These are phyloP conservation scores for Aplochiton taeniatus DNA, from an alignment of 2,797 vertebrate genomes.

Conservation along the genomic window DNA sequence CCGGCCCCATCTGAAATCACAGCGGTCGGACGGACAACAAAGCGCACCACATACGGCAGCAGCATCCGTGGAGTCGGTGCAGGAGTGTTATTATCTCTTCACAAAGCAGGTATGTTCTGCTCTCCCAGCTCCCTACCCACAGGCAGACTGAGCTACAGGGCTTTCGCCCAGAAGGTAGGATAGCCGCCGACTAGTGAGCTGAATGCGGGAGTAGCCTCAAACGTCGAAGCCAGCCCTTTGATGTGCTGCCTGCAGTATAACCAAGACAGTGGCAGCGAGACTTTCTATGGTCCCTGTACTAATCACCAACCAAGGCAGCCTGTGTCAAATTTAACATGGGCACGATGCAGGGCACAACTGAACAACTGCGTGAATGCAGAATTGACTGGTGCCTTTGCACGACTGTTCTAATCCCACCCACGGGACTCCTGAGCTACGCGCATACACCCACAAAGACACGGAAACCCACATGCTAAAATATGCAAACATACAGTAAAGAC, in stretches of 20 bases:
- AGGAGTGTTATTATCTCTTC: not conserved
- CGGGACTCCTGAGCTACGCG: too few relatives aligned
- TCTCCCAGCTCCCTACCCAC: conserved; percentile 20
- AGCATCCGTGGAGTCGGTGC: too few relatives aligned
- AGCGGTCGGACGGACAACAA: conserved; percentile 11
- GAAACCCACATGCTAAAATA: not conserved
- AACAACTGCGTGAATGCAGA: too few relatives aligned
- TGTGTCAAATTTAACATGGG: too few relatives aligned
- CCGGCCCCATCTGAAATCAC: too few relatives aligned
- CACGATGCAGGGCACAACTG: too few relatives aligned
- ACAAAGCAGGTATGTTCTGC: conserved; percentile 6
- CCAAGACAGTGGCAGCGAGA: not conserved
- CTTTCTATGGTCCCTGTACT: too few relatives aligned
- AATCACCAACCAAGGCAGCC: too few relatives aligned
- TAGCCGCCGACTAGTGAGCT: conserved; percentile 19
- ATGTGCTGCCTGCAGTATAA: conserved; percentile 64
- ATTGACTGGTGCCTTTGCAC: too few relatives aligned
- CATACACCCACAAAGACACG: conserved; percentile 3
- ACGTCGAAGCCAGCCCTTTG: conserved; percentile 55
- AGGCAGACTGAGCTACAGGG: conserved; percentile 17
- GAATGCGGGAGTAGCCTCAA: conserved; percentile 43
- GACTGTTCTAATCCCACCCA: too few relatives aligned
- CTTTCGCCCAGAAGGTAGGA: conserved; percentile 23
- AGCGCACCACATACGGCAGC: conserved; percentile 16
- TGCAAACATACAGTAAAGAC: not conserved